These are phyloP conservation scores for Procambarus clarkii DNA, from an alignment of 1,140 invertebrate genomes.

Conservation along the genomic window DNA sequence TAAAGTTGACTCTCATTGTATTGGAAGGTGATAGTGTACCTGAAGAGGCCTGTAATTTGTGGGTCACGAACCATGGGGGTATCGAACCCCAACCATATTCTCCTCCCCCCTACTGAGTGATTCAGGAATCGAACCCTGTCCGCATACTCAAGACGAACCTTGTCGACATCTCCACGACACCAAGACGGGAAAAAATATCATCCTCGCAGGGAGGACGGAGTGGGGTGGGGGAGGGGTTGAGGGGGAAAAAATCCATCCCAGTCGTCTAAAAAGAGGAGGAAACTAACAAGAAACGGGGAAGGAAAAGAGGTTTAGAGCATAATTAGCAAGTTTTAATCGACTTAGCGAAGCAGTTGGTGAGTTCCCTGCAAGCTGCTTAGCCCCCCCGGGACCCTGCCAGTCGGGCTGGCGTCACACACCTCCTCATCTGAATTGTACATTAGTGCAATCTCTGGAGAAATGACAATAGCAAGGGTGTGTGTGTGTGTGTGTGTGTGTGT, in stretches of 20 bases:
- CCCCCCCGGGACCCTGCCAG: background rate
- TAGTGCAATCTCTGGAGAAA: slow-evolving; percentile 7
- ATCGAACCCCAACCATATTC: too few relatives aligned
- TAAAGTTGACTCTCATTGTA: too few relatives aligned
- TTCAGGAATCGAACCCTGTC: too few relatives aligned
- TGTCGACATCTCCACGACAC: background rate
- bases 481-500: slow-evolving; percentile 13
- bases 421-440: slow-evolving; percentile 30
- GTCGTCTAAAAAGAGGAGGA: slow-evolving; percentile 15
- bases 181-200: too few relatives aligned
- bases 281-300: slow-evolving; percentile 38
- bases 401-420: background rate
- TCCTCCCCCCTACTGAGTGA: too few relatives aligned
- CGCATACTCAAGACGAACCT: too few relatives aligned
- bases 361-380: slow-evolving; percentile 29
- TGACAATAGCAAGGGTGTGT: background rate
- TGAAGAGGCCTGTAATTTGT: too few relatives aligned
- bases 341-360: slow-evolving; percentile 48
- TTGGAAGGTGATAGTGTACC: too few relatives aligned
- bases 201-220: background rate
- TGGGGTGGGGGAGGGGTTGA: background rate
- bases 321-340: slow-evolving; percentile 61
- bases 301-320: slow-evolving; percentile 57
- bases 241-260: too few relatives aligned
- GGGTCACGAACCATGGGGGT: too few relatives aligned